A percentile compares a stretch with the other conserved stretches of the same genome.
These are phyloP conservation scores for Neoarius graeffei DNA, from an alignment of 2,113 vertebrate species.

Conservation along the genomic window DNA sequence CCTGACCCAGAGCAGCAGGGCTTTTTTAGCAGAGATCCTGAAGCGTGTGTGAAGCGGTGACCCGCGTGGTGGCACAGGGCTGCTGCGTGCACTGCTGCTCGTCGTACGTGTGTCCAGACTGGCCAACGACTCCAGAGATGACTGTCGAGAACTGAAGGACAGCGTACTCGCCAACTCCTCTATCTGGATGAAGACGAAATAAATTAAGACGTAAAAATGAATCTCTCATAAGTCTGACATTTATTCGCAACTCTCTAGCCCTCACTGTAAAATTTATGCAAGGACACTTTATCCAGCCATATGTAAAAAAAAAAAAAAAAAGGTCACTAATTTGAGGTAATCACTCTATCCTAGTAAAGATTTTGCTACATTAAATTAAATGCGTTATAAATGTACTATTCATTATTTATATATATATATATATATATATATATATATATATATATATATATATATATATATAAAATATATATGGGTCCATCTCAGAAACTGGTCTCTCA, in stretches of 20 bases:
- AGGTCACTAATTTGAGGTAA: neutral
- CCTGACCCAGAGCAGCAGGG: slow-evolving; percentile 89
- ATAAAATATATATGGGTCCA: too few relatives aligned
- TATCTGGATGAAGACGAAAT: slow-evolving; percentile 73
- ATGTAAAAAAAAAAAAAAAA: neutral
- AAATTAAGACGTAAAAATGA: neutral
- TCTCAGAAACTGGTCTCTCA: too few relatives aligned
- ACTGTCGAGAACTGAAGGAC: slow-evolving; percentile 78
- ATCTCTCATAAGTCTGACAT: neutral
- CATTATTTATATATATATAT: too few relatives aligned
- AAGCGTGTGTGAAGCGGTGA: slow-evolving; percentile 80
- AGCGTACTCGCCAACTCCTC: slow-evolving; percentile 85
- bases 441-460: too few relatives aligned
- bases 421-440: too few relatives aligned
- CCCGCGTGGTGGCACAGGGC: slow-evolving; percentile 70
- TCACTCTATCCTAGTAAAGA: neutral
- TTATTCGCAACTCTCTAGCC: neutral
- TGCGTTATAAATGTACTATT: too few relatives aligned
- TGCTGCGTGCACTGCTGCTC: slow-evolving; percentile 75
- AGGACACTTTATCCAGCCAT: neutral
- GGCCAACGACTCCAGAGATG: slow-evolving; percentile 75
- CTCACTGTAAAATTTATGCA: neutral
- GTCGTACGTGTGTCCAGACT: slow-evolving; percentile 72
- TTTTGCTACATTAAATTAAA: neutral
- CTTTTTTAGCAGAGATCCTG: slow-evolving; percentile 88